Percentiles rank a stretch among this genome's conserved stretches.
These are phyloP conservation scores for Chymomyza caudatula DNA, from an alignment of 2,888 invertebrate genomes.

Conservation along the genomic window DNA sequence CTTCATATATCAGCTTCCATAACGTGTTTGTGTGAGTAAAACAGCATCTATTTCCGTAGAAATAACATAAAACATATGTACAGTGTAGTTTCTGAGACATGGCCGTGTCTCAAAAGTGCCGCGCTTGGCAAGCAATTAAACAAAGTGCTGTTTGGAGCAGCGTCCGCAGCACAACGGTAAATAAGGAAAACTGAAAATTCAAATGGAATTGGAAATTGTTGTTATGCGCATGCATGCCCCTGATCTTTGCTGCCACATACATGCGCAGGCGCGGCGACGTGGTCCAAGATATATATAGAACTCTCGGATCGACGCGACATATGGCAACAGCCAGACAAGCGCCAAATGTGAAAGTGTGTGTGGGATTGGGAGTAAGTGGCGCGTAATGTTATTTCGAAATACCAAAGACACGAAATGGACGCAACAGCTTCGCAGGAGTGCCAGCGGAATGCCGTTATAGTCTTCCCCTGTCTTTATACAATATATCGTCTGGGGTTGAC, in stretches of 20 bases:
- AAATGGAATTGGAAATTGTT: slow-evolving; percentile 25
- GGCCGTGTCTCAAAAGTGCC: slow-evolving; percentile 33
- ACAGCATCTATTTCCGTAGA: slow-evolving; percentile 58
- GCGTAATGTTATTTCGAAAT: slow-evolving; percentile 27
- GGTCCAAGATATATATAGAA: slow-evolving; percentile 48
- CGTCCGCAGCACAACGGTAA: slow-evolving; percentile 29
- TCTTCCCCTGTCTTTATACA: slow-evolving; percentile 11
- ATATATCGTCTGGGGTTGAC: slow-evolving; percentile 31
- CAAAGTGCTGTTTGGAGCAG: slow-evolving; percentile 41
- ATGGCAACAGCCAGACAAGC: slow-evolving; percentile 32
- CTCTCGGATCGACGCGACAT: slow-evolving; percentile 44
- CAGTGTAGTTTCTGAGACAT: slow-evolving; percentile 29
- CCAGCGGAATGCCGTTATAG: slow-evolving; percentile 58
- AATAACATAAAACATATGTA: slow-evolving; percentile 45
- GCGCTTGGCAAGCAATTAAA: slow-evolving; percentile 49
- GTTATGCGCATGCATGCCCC: slow-evolving; percentile 1
- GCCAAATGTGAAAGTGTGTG: not conserved
- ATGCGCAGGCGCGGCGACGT: slow-evolving; percentile 56
- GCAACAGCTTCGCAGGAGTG: slow-evolving; percentile 69
- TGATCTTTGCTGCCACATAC: slow-evolving; percentile 28
- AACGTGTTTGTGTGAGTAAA: slow-evolving; percentile 30
- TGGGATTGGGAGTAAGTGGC: slow-evolving; percentile 1
- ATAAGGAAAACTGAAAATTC: slow-evolving; percentile 48
- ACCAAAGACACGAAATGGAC: too few relatives aligned
- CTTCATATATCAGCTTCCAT: not conserved